Percentiles rank a stretch among this genome's conserved stretches.
These are phyloP conservation scores for Sylvilagus floridanus DNA, from an alignment of 2,797 vertebrate species.

Conservation along the genomic window DNA sequence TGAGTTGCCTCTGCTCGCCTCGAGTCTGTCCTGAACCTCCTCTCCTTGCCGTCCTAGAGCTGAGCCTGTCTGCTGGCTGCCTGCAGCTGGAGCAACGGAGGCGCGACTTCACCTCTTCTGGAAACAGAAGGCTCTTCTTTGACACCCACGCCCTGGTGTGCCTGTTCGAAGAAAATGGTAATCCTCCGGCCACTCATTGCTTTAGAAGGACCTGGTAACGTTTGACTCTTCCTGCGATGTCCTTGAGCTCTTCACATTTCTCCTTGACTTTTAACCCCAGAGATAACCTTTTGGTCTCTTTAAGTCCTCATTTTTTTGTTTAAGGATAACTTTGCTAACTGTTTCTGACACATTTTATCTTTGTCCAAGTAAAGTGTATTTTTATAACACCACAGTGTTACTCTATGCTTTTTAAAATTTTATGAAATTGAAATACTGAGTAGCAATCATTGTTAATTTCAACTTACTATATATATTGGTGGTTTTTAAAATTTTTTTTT, in stretches of 20 bases:
- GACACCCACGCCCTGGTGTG: constrained; percentile 96
- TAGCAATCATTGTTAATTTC: background rate
- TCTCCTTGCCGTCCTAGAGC: constrained; percentile 84
- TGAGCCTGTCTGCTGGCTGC: constrained; percentile 85
- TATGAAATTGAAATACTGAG: background rate
- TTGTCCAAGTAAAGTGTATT: background rate
- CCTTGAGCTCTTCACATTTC: background rate
- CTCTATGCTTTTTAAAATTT: constrained; percentile 2
- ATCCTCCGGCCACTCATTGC: constrained; percentile 6
- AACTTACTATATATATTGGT: background rate
- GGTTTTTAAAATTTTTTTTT: too few relatives aligned
- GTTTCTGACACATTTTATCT: background rate
- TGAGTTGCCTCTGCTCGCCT: background rate
- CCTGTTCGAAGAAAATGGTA: constrained; percentile 95
- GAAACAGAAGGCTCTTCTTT: constrained; percentile 91
- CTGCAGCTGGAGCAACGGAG: constrained; percentile 87
- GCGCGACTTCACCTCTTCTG: constrained; percentile 84
- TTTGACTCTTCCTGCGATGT: background rate
- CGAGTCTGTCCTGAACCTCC: background rate
- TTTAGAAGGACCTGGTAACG: background rate
- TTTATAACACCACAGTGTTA: background rate
- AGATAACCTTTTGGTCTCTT: background rate
- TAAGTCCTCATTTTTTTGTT: background rate
- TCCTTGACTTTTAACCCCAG: background rate
- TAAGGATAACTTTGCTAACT: constrained; percentile 29